phyloP scores from a whole-genome alignment of 2,888 invertebrate genomes.

The Heteropelma amictum region DNA sequence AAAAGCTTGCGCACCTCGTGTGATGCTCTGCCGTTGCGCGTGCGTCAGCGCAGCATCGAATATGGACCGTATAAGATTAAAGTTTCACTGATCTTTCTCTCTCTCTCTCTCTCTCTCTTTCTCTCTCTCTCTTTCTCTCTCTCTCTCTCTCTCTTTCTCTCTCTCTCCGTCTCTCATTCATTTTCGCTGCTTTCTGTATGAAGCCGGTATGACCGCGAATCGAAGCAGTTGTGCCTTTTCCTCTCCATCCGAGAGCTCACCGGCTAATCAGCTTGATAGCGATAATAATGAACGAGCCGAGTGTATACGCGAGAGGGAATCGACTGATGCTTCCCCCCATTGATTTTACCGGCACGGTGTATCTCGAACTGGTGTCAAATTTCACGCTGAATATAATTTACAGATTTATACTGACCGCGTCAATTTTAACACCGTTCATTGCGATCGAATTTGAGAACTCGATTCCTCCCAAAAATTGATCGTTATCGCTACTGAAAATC shows the following conservation, averaged over 20 bases:
- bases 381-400: conserved; percentile 42
- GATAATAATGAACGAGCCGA: conserved; percentile 53
- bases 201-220: conserved; percentile 7
- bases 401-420: conserved; percentile 19
- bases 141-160: conserved; percentile 15
- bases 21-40: not conserved
- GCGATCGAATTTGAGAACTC: no score
- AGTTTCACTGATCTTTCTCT: conserved; percentile 64
- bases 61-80: conserved; percentile 62
- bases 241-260: conserved; percentile 29
- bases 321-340: conserved; percentile 1
- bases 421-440: conserved; percentile 14
- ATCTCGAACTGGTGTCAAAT: conserved; percentile 46
- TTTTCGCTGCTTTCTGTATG: not conserved
- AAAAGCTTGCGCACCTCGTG: conserved; percentile 13
- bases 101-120: conserved; percentile 18
- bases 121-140: conserved; percentile 12
- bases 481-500: not conserved
- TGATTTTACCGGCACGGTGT: not conserved
- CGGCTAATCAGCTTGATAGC: conserved; percentile 53
- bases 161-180: not conserved
- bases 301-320: conserved; percentile 2
- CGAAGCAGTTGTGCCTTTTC: not conserved
- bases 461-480: not conserved
- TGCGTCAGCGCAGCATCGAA: conserved; percentile 1